These are phyloP conservation scores for Aplysina aerophoba DNA, from an alignment of 37 sponge, comb jelly and placozoan species.

Conservation along the genomic window DNA sequence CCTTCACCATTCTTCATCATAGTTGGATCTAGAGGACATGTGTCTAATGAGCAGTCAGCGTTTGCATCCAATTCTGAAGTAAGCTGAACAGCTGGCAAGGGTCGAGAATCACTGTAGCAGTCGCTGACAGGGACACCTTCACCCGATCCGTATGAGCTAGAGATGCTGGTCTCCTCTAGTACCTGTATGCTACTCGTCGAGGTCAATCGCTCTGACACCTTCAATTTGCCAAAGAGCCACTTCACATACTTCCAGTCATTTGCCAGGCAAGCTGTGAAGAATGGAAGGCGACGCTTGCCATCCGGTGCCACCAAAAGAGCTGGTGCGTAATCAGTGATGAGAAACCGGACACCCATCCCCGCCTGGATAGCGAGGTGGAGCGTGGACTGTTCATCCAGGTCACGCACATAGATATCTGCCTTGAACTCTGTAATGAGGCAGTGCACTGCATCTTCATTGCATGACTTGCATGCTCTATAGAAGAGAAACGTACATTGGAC, in stretches of 20 bases:
- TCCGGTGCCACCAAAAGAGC: conserved; percentile 49
- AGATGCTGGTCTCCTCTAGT: too few species aligned
- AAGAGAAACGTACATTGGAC: neutral
- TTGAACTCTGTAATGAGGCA: conserved; percentile 43
- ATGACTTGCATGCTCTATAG: conserved; percentile 53
- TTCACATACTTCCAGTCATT: conserved; percentile 63
- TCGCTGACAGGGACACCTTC: too few species aligned
- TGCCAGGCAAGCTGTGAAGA: conserved; percentile 58
- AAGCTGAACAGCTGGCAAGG: too few species aligned
- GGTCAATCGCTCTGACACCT: neutral
- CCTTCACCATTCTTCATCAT: too few species aligned
- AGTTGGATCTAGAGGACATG: too few species aligned
- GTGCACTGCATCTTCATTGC: conserved; percentile 43
- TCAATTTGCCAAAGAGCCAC: conserved; percentile 63
- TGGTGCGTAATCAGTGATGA: conserved; percentile 47
- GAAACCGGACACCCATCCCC: conserved; percentile 52
- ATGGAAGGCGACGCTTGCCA: conserved; percentile 33
- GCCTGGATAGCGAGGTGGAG: conserved; percentile 69
- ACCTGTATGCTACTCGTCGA: too few species aligned
- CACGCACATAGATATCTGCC: conserved; percentile 30
- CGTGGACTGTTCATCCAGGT: conserved; percentile 39
- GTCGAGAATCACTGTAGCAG: too few species aligned
- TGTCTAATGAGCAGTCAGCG: too few species aligned
- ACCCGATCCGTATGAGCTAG: too few species aligned
- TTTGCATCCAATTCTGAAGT: too few species aligned